Evolutionary conservation across 1,140 invertebrate species (phyloP).

Genomic region (Parasteatoda tepidariorum): DNA sequence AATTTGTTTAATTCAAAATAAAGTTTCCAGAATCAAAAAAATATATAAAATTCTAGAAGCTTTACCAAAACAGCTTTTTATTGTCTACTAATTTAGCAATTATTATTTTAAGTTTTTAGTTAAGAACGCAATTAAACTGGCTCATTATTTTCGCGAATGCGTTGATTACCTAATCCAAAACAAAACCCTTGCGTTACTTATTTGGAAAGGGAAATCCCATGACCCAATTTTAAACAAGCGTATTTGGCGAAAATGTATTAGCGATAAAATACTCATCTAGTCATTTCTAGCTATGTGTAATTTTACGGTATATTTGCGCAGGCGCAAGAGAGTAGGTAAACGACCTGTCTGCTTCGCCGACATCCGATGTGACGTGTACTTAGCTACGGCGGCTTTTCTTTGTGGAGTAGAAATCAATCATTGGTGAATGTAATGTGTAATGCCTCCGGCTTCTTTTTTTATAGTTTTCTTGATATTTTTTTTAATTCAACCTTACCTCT

Average conservation of each 20-base stretch:
- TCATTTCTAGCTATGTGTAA: not conserved
- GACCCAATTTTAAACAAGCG: conserved; percentile 11
- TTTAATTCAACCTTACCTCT: not conserved
- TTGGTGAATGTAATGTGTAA: not conserved
- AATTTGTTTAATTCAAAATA: too few species aligned
- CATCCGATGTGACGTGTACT: conserved; percentile 49
- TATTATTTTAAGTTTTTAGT: too few species aligned
- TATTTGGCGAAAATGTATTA: not conserved
- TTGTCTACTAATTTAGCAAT: too few species aligned
- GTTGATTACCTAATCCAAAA: not conserved
- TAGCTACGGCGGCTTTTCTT: conserved; percentile 30
- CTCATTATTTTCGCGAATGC: not conserved
- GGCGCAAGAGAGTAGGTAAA: conserved; percentile 40
- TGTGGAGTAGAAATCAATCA: conserved; percentile 13
- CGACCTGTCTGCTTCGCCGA: conserved; percentile 51
- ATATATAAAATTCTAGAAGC: too few species aligned
- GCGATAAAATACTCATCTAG: not conserved
- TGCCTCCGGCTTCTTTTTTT: conserved; percentile 3
- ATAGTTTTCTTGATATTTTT: not conserved
- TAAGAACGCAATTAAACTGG: not conserved
- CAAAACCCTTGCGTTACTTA: conserved; percentile 17
- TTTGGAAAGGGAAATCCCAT: conserved; percentile 31
- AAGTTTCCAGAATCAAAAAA: too few species aligned
- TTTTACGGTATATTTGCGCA: conserved; percentile 33
- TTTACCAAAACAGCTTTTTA: too few species aligned